Base-by-base conservation (phyloP, 2,113 vertebrate genomes). In the Menidia beryllina region DNA sequence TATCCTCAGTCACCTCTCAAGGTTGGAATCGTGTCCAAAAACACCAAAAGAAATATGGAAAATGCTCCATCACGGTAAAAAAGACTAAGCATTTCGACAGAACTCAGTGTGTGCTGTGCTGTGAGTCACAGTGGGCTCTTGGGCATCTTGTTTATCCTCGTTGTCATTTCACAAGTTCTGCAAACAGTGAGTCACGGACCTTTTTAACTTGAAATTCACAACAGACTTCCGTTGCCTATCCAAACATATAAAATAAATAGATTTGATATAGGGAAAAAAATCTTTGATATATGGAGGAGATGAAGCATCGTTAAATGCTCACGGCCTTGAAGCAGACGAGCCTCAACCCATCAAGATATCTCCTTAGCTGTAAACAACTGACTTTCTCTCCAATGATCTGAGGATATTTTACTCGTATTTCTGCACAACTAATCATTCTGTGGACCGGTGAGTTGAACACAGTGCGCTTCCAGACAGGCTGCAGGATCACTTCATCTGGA, bases 401-500 rank as follows among this genome's bases (percentile, higher is more conserved):
- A 30, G 34, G 9, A 14, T 2, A 9, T 58, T 63, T 20, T 19
- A 34, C 26, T 17, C 57, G 0, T 52, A 60, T 19, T 11, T 19
- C 7, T 65, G 47, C 13, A 60, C 20, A 19, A 34, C 3, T 12
- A 54, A 55, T 61, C 48, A 36, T 34, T 52, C n/a, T 0, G 51
- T 82, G 14, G 12, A 71, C 66, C 52, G 54, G 57, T 52, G 10
- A 73, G 55, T 62, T 47, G 54, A 47, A 57, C 27, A 52, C 75
- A 69, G 68, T 60, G 55, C 71, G 69, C 52, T 73, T 48, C 57
- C 59, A 72, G 56, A 79, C 56, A 77, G n/a, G 12, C 56, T 41
- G 72, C 70, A 74, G 76, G 74, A 56, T 74, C 62, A 39, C 79
- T 85, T 89, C 84, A 88, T 86, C 83, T 86, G 80, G 81, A 88